Base-by-base conservation (phyloP, 2,888 invertebrate genomes). In the Calameuta idolon region DNA sequence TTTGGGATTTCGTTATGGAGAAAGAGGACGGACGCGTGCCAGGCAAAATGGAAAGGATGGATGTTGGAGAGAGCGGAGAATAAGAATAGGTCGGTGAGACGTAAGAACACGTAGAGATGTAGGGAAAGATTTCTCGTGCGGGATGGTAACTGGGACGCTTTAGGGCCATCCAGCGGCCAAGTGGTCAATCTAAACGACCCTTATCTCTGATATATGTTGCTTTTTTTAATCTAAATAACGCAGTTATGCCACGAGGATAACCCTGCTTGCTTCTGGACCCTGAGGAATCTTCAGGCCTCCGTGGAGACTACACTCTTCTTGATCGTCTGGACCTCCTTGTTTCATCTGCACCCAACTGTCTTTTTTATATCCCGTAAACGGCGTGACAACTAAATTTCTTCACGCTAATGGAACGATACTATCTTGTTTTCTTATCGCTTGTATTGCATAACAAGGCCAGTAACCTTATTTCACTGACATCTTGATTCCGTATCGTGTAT, bases 161-260 rank as follows among this genome's bases (percentile, higher is more conserved):
- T 89, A 90, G 89, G 89, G 89, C 90, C 89, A 89, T 90, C 85
- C 84, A 81, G 90, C 84, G 89, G 84, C 87, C 87, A 84, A 87
- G 85, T 89, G 91, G 91, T 91, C 91, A 91, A 90, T 91, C 90
- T 89, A 89, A 90, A 90, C 85, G 90, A 88, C 88, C 55, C 87
- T 90, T 91, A 90, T 91, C 85, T 84, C 86, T 87, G 77, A 81
- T 78, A 77, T 78, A 78, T 76, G 85, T 84, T 81, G 86, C 82
- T 77, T 78, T 81, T 76, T 83, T 82, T 87, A 89, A 89, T 89
- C 87, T 88, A 87, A 90, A 89, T 89, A 89, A 88, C 83, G 83
- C 82, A 83, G 85, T 85, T 83, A 84, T 80, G 81, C 82, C 31
- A 12, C 71, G 31, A 33, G 71, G 71, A 71, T 71, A 71, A 71